These are phyloP conservation scores for Timandra comae DNA, from an alignment of 2,888 invertebrate genomes.

Conservation along the genomic window DNA sequence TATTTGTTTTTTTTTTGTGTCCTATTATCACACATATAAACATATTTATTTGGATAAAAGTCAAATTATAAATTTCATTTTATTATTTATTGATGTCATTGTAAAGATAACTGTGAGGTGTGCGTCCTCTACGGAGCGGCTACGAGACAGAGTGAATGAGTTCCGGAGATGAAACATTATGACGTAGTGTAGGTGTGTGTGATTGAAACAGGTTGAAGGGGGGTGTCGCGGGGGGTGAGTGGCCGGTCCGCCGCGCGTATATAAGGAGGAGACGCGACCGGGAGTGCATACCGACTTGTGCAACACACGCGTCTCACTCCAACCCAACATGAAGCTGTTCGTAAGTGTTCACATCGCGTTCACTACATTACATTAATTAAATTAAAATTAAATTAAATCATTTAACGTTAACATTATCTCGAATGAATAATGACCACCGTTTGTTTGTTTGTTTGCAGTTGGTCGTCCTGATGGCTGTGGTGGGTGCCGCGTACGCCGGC, in stretches of 20 bases:
- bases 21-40: too few relatives aligned
- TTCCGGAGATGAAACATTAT: too few relatives aligned
- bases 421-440: neutral
- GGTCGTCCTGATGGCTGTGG: conserved; percentile 25
- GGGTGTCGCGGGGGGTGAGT: conserved; percentile 1
- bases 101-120: too few relatives aligned
- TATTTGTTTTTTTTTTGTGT: too few relatives aligned
- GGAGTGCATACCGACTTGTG: conserved; percentile 24
- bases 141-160: too few relatives aligned
- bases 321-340: conserved; percentile 47
- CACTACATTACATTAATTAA: neutral
- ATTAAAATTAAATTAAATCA: too few relatives aligned
- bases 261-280: conserved; percentile 28
- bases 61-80: too few relatives aligned
- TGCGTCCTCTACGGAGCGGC: too few relatives aligned
- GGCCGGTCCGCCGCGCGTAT: conserved; percentile 32
- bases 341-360: conserved; percentile 44
- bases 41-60: too few relatives aligned
- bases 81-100: too few relatives aligned
- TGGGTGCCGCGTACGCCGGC: conserved; percentile 38
- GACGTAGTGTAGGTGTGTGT: too few relatives aligned
- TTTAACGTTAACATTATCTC: neutral
- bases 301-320: conserved; percentile 7
- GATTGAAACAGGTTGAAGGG: conserved; percentile 1
- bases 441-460: conserved; percentile 15